Evolutionary conservation across 2,797 vertebrate species (phyloP), one percentile per base, ranked within the genome.

Genomic region (Craterocephalus amniculus): DNA sequence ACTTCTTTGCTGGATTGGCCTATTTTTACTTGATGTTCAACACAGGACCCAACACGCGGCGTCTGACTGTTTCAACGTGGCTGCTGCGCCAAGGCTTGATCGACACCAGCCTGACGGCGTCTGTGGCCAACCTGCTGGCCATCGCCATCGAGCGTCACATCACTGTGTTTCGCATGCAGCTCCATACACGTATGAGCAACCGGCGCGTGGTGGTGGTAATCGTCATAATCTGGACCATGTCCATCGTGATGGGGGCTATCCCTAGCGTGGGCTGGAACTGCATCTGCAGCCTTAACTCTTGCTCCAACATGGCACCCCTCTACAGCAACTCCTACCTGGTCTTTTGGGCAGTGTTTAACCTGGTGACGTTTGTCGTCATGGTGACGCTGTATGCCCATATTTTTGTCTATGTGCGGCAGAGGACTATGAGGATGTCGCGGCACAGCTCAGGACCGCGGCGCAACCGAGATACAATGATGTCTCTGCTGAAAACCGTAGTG

Each of bases 11-110:
- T 1, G 98, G 98, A 70, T 91, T 99, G 88, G 98, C 98, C 24
- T 99, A 99, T 90, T 99, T 99, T 91, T 99, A 99, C 93, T 91
- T 99, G 88, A 99, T 99, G 97, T 99, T 99, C 91, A 99, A 99
- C 94, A 99, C 98, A 4, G 98, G 98, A 64, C 98, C 98, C 29
- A 99, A 99, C 87, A 99, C 98, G 6, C 93, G 96, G 83, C 95
- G 96, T 69, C 84, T 99, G 76, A 98, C 96, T 4, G 97, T 99
- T 35, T 98, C 96, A 43, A 99, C 98, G 0, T 99, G 98, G 98
- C 93, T 99, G 12, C 94, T 99, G 36, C 96, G 98, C 31, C 98
- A 99, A 86, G 98, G 98, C 52, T 95, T 99, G 76, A 99, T 99
- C 34, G 98, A 99, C 65, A 99, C 98, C 75, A 99, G 97, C 83